Conservation (phyloP, 2,113 vertebrate genomes). For the Nothobranchius furzeri region DNA sequence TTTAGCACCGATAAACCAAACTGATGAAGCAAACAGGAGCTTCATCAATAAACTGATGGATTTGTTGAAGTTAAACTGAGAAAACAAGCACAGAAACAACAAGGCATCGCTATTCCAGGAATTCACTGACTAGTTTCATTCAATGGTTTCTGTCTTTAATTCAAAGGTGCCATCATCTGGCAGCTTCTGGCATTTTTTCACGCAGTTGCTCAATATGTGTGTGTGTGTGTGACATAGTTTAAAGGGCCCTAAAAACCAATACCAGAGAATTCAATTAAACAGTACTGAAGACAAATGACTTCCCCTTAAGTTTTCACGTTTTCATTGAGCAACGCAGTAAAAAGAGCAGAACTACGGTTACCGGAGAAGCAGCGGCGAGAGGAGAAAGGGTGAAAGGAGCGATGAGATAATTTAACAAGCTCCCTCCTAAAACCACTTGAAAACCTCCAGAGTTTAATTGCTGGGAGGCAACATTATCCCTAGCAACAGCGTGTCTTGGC, state of each 20-base stretch:
- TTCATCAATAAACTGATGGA: neutral
- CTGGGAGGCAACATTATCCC: conserved; percentile 69
- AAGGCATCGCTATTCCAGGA: neutral
- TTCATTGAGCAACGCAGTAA: neutral
- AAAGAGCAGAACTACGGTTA: conserved; percentile 12
- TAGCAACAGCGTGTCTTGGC: conserved; percentile 60
- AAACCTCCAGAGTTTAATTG: conserved; percentile 70
- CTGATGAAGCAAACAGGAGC: neutral
- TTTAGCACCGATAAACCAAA: no score
- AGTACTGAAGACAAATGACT: conserved; percentile 29
- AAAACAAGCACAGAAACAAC: neutral
- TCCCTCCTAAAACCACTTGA: conserved; percentile 64
- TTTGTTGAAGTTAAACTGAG: neutral
- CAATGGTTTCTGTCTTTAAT: conserved; percentile 7
- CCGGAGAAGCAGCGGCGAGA: conserved; percentile 5
- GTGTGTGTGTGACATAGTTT: conserved; percentile 1
- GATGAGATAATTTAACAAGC: conserved; percentile 66
- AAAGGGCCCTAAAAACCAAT: conserved; percentile 19
- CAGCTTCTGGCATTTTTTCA: conserved; percentile 19
- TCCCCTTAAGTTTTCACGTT: conserved; percentile 28
- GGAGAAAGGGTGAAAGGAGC: conserved; percentile 19
- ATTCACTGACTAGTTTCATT: neutral
- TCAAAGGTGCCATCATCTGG: conserved; percentile 43
- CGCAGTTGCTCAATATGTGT: neutral
- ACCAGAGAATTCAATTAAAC: conserved; percentile 33